phyloP scores from a whole-genome alignment of 2,888 invertebrate species.

The Eupeodes luniger region DNA sequence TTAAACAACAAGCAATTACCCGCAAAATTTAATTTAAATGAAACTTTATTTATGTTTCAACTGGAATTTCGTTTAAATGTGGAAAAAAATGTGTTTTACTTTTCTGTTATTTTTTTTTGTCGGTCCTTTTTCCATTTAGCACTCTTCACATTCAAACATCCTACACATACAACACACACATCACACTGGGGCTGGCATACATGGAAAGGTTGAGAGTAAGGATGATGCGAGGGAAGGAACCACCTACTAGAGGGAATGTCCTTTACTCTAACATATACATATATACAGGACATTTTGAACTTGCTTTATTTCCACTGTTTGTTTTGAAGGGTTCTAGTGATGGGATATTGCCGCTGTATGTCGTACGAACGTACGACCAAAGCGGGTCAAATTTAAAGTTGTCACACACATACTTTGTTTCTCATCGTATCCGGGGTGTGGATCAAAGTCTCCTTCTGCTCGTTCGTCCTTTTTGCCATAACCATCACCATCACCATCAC shows the following conservation, averaged over 20 bases:
- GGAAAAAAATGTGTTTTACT: not conserved
- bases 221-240: too few species aligned
- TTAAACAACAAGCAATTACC: constrained; percentile 75
- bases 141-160: not conserved
- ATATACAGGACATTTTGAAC: constrained; percentile 3
- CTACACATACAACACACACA: not conserved
- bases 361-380: too few species aligned
- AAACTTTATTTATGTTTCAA: constrained; percentile 71
- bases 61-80: constrained; percentile 45
- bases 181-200: not conserved
- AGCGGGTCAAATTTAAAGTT: constrained; percentile 33
- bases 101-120: not conserved
- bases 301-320: constrained; percentile 5
- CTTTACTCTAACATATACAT: constrained; percentile 2
- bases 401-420: constrained; percentile 43
- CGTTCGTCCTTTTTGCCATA: constrained; percentile 6
- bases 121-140: constrained; percentile 20
- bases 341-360: not conserved
- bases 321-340: constrained; percentile 21
- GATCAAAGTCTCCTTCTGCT: not conserved
- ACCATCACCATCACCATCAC: not conserved
- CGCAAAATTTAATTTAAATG: constrained; percentile 75
- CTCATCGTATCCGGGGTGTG: constrained; percentile 16
- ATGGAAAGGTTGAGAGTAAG: too few species aligned
- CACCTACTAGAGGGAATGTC: not conserved